Conservation (phyloP, 2,797 vertebrate genomes). For the Capromys pilorides region DNA sequence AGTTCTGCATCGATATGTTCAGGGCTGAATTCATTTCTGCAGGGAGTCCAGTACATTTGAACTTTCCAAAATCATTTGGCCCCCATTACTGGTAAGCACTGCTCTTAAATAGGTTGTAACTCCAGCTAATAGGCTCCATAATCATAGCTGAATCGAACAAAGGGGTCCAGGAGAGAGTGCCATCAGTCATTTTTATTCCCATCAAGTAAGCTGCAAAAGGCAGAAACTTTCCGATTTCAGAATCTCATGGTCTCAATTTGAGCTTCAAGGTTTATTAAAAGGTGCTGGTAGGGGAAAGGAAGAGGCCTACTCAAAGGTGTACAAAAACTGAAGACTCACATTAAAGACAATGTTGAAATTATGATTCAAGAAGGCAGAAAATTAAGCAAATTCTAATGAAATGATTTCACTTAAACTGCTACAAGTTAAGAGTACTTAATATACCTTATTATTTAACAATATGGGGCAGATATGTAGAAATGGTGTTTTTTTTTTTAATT, state of each 20-base stretch:
- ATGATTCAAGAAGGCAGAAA: conserved; percentile 60
- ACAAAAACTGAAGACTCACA: not conserved
- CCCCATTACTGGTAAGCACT: conserved; percentile 88
- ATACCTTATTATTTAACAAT: not conserved
- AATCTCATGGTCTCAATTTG: conserved; percentile 79
- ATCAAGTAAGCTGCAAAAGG: conserved; percentile 82
- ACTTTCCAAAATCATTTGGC: conserved; percentile 90
- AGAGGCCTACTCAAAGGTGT: conserved; percentile 7
- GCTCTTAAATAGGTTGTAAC: conserved; percentile 89
- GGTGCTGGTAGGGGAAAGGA: not conserved
- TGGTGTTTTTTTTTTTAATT: not conserved
- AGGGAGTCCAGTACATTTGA: conserved; percentile 87
- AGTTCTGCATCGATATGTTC: conserved; percentile 85
- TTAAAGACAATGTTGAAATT: conserved; percentile 36
- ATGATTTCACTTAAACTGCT: not conserved
- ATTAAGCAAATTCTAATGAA: conserved; percentile 34
- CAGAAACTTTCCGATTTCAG: conserved; percentile 80
- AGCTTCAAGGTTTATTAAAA: conserved; percentile 43
- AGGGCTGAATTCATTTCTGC: conserved; percentile 86
- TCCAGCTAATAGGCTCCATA: conserved; percentile 88
- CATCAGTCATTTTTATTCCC: conserved; percentile 87
- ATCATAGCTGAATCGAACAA: conserved; percentile 86
- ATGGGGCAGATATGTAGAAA: not conserved
- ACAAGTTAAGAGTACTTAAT: not conserved
- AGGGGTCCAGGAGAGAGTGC: conserved; percentile 83